Percentiles rank a stretch among this genome's conserved stretches.
Evolutionary conservation across 2,888 invertebrate species (phyloP).

Genomic region (Drosophila koepferae): DNA sequence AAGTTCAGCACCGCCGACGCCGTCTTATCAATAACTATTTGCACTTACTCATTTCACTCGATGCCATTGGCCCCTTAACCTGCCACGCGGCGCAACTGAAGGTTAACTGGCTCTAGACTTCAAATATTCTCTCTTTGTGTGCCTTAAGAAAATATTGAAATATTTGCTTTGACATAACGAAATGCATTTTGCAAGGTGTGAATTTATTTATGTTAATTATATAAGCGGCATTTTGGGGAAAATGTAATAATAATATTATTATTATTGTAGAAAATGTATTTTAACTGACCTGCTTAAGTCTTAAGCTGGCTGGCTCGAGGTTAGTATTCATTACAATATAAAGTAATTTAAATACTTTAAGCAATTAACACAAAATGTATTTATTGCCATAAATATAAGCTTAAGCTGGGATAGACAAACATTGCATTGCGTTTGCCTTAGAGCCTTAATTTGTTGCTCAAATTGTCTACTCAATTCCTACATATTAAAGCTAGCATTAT

Average conservation of each 20-base stretch:
- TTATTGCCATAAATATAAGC: background rate
- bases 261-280: background rate
- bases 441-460: background rate
- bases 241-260: background rate
- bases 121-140: background rate
- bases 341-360: background rate
- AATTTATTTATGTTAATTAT: constrained; percentile 4
- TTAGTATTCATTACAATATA: background rate
- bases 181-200: background rate
- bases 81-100: constrained; percentile 25
- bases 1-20: constrained; percentile 41
- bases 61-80: constrained; percentile 64
- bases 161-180: background rate
- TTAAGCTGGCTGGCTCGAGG: too few species aligned
- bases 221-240: background rate
- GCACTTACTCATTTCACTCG: constrained; percentile 36
- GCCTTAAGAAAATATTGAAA: constrained; percentile 6
- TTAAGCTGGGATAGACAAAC: too few species aligned
- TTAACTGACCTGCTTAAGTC: background rate
- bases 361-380: background rate
- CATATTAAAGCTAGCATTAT: too few species aligned
- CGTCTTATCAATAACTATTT: constrained; percentile 63
- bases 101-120: background rate
- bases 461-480: background rate
- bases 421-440: background rate